phyloP scores from a whole-genome alignment of 2,113 vertebrate genomes.

The Trogon melanurus region DNA sequence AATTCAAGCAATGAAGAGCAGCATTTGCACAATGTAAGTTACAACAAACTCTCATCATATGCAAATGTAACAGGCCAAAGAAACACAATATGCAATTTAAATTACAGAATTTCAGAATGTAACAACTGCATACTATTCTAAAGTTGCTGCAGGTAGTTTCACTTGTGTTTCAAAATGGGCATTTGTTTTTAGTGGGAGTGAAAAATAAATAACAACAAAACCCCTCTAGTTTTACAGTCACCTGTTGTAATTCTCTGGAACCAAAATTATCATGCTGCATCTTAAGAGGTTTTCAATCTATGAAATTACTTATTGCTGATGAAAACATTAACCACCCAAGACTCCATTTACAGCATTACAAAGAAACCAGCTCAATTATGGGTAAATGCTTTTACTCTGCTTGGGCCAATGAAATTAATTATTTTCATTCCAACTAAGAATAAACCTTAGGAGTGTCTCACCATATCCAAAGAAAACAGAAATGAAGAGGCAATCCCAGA shows the following conservation, averaged over 20 bases:
- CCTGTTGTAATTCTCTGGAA: not conserved
- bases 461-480: not conserved
- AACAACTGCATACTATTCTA: not conserved
- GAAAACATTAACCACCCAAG: constrained; percentile 31
- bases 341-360: not conserved
- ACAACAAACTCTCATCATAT: not conserved
- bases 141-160: not conserved
- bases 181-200: rapidly evolving
- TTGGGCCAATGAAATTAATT: not conserved
- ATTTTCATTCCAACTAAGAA: not conserved
- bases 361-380: constrained; percentile 19
- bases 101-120: not conserved
- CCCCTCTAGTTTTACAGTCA: not conserved
- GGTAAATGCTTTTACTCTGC: not conserved
- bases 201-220: too few species aligned
- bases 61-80: not conserved
- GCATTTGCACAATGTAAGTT: not conserved
- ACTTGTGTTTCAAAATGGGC: not conserved
- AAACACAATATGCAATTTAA: not conserved
- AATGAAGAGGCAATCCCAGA: not conserved
- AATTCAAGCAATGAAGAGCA: not conserved
- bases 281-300: constrained; percentile 15
- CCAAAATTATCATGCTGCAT: not conserved
- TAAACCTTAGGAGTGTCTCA: not conserved
- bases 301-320: constrained; percentile 14